phyloP scores from a whole-genome alignment of 2,797 vertebrate species.

The Gymnothorax javanicus region DNA sequence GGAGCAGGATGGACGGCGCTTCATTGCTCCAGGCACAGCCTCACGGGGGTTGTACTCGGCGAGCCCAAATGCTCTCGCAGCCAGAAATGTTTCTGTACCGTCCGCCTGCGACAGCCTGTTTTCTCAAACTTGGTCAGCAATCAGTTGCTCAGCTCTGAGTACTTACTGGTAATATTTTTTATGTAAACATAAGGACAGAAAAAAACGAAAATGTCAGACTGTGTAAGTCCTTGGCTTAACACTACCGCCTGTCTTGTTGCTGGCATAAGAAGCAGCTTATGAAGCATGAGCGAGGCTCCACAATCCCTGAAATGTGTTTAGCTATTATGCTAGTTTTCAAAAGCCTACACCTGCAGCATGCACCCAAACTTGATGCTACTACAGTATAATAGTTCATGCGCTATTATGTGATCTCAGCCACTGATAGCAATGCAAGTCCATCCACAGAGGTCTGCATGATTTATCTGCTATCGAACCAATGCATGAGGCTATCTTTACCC shows the following conservation, averaged over 20 bases:
- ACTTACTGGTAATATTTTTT: not conserved
- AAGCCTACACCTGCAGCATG: not conserved
- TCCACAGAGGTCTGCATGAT: not conserved
- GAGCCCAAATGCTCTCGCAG: not conserved
- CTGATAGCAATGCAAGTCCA: not conserved
- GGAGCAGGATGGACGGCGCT: not conserved
- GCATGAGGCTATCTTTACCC: not conserved
- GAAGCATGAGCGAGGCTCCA: not conserved
- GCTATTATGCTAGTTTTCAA: not conserved
- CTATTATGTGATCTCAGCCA: not conserved
- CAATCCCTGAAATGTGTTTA: not conserved
- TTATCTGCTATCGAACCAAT: not conserved
- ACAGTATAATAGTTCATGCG: not conserved
- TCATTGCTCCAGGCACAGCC: not conserved
- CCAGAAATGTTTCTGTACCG: not conserved
- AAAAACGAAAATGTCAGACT: not conserved
- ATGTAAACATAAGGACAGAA: not conserved
- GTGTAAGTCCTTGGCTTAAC: not conserved
- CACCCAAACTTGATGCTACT: not conserved
- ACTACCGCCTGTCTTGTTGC: not conserved
- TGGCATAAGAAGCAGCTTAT: not conserved
- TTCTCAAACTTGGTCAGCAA: not conserved
- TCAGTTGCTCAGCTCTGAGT: not conserved
- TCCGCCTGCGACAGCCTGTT: not conserved
- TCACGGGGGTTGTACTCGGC: conserved; percentile 18